These are phyloP conservation scores for Arrhopalites spinosus DNA, from an alignment of 2,888 invertebrate species.

Conservation along the genomic window DNA sequence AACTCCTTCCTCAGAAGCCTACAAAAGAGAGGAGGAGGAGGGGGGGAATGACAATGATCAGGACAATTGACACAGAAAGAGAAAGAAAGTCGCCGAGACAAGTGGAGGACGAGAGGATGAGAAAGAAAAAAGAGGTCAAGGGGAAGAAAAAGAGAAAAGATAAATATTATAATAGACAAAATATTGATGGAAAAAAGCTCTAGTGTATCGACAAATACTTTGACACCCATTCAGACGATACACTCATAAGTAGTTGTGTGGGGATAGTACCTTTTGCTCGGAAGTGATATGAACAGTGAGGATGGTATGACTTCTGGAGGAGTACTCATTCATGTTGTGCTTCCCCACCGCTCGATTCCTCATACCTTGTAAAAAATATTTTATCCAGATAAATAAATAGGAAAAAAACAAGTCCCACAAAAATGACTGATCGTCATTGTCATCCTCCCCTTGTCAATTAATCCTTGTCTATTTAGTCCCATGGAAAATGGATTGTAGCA, in stretches of 20 bases:
- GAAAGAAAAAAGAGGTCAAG: slow-evolving; percentile 1
- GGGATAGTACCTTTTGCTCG: slow-evolving; percentile 70
- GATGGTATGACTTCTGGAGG: slow-evolving; percentile 88
- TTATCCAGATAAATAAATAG: neutral
- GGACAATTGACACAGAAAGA: too few relatives aligned
- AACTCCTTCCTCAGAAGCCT: slow-evolving; percentile 71
- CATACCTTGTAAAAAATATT: slow-evolving; percentile 73
- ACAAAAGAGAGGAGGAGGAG: neutral
- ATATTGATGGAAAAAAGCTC: too few relatives aligned
- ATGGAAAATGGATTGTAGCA: neutral
- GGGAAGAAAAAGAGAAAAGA: neutral
- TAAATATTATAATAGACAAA: too few relatives aligned
- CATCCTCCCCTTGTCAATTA: neutral
- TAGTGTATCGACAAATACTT: too few relatives aligned
- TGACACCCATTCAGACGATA: too few relatives aligned
- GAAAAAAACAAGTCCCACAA: neutral
- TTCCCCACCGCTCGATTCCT: slow-evolving; percentile 85
- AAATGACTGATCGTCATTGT: neutral
- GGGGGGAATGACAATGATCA: neutral
- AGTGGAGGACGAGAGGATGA: neutral
- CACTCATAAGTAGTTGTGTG: too few relatives aligned
- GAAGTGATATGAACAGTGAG: slow-evolving; percentile 88
- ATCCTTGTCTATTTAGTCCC: too few relatives aligned
- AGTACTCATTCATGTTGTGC: slow-evolving; percentile 92
- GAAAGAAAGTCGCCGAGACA: neutral